Base-by-base conservation (phyloP, 1,140 invertebrate species). In the Hyphantria cunea region DNA sequence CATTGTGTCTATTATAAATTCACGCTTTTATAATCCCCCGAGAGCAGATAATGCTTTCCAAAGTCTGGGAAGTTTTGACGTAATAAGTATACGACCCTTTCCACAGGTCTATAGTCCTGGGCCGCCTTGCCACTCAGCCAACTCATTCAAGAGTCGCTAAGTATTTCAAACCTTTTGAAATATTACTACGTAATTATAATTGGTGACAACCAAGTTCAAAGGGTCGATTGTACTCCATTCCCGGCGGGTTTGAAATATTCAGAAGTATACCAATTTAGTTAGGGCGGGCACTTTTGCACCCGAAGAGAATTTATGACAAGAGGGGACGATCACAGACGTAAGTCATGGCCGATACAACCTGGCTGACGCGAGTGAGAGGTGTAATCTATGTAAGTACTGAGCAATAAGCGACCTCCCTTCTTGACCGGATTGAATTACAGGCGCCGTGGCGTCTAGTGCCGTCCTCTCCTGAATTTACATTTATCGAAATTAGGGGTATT, bases 221-320 rank as follows among this genome's bases (percentile, higher is more conserved):
- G 61, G 56, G 58, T 48, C 63, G 63, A 71, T 68, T 71, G 66
- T 65, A 37, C 55, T 10, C 45, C 50, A 56, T 49, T 61, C 51
- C 55, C 17, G 64, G 37, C 51, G 59, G 61, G 66, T 67, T 72
- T 78, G 67, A 78, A 77, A 74, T 78, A 79, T 78, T 74, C 75
- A 74, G 56, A 70, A 78, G 76, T 79, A 76, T 74, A 67, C 73
- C 73, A 68, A 73, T 72, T 77, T 84, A 81, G 82, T 84, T 84
- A 82, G 75, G 62, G 59, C 56, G 65, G 70, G 67, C 66, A 72
- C 75, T 80, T 77, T 76, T 78, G 80, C 78, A 45, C 62, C 65
- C 53, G 65, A 67, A 55, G 45, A 31, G 64, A 64, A 80, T 79
- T 80, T 80, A 77, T 74, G 71, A 73, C 56, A 49, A 56, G 42